Evolutionary conservation across 2,888 invertebrate genomes (phyloP), one percentile per base, ranked within the genome.

Genomic region (Alitta virens): DNA sequence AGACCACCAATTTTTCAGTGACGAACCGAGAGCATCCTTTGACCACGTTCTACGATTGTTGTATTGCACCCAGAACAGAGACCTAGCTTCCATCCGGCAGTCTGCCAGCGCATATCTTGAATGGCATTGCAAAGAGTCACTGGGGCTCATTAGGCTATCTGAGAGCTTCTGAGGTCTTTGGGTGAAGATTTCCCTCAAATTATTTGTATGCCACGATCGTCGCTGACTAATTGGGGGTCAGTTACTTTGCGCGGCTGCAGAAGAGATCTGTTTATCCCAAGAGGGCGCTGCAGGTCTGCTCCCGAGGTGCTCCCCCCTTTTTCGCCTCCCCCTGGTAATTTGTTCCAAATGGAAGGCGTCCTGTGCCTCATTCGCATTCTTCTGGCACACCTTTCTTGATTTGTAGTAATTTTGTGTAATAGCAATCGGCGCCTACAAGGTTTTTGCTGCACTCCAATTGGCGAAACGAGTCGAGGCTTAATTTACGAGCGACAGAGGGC

Each of bases 341-440:
- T 33, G 33, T 33, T 33, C 12, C 7, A 42, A 14, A n/a, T 14
- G 43, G 56, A 43, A 42, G 23, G 23, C 43, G 12, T 43, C 56
- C 56, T 26, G 27, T 27, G 57, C 27, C 43, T 43, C 23, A 43
- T 57, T 24, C 21, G 57, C 43, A 57, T 57, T 24, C 57, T 14
- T 5, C 9, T 18, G 9, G 57, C 50, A 26, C 24, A 25, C 9
- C 50, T 5, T n/a, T 26, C 50, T 12, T 18, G 49, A 42, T 21
- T 25, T 23, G 7, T 23, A 43, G 57, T 57, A 57, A 57, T 57
- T 57, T 42, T 50, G 57, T 27, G 56, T 56, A 56, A 56, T 40
- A 40, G 56, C 25, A 33, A 42, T 23, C 27, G 27, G 21, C 25
- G 25, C 9, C 18, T 9, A 40, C 25, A 42, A 43, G 14, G 24